Evolutionary conservation across 2,113 vertebrate genomes (phyloP).

Genomic region (Lycaon pictus): DNA sequence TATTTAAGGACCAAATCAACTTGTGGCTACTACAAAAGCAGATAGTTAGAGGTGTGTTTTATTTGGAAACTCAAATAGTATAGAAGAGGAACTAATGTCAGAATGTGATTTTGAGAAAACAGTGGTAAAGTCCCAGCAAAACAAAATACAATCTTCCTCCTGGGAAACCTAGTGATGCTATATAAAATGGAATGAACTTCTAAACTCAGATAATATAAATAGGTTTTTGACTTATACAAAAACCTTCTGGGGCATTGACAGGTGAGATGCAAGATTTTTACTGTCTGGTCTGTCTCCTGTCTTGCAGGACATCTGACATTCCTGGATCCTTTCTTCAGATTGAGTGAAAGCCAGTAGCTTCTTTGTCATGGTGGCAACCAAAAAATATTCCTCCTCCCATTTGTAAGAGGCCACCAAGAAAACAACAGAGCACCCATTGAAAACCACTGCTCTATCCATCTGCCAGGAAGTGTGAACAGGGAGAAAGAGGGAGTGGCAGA

Average conservation of each 20-base stretch:
- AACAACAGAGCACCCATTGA: background rate
- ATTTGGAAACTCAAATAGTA: background rate
- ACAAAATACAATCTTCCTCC: background rate
- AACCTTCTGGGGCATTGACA: background rate
- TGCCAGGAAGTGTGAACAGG: background rate
- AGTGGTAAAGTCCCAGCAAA: constrained; percentile 5
- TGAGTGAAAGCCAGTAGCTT: background rate
- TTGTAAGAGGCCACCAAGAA: constrained; percentile 18
- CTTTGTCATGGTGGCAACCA: background rate
- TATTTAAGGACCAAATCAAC: background rate
- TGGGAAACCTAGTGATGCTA: background rate
- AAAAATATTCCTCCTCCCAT: background rate
- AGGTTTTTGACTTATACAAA: background rate
- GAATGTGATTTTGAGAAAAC: constrained; percentile 5
- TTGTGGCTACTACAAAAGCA: constrained; percentile 5
- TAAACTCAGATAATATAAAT: background rate
- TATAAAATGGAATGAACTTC: constrained; percentile 24
- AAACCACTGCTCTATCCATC: background rate
- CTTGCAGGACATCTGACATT: background rate
- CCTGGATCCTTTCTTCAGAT: background rate
- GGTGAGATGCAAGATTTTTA: background rate
- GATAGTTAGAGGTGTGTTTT: background rate
- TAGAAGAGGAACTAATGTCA: background rate
- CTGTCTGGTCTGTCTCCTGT: background rate
- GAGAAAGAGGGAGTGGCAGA: background rate